phyloP scores from a whole-genome alignment of 2,797 vertebrate genomes.

The Sebastolobus alascanus region DNA sequence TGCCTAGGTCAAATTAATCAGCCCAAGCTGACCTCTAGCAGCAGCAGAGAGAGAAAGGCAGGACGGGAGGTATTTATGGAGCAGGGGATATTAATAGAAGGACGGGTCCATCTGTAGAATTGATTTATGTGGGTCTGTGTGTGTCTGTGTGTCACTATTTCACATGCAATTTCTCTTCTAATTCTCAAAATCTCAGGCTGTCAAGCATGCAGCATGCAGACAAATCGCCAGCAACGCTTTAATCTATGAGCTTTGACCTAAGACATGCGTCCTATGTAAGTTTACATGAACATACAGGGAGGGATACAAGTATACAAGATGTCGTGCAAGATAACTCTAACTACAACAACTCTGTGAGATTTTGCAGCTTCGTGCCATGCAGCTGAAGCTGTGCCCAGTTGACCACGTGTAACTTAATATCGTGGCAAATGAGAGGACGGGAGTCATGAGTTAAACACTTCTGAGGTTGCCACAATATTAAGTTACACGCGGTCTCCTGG shows the following conservation, averaged over 20 bases:
- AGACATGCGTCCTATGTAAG: neutral
- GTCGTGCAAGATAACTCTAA: neutral
- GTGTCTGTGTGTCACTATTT: constrained; percentile 28
- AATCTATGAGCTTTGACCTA: neutral
- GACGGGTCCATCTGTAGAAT: constrained; percentile 67
- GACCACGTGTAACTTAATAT: neutral
- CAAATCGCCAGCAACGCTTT: neutral
- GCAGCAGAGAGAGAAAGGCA: constrained; percentile 45
- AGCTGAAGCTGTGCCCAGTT: neutral
- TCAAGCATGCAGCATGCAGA: neutral
- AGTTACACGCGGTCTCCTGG: neutral
- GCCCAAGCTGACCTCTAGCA: constrained; percentile 63
- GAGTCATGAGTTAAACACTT: neutral
- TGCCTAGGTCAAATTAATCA: constrained; percentile 76
- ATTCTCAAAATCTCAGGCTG: neutral
- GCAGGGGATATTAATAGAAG: constrained; percentile 77
- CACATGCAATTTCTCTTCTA: neutral
- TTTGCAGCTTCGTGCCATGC: neutral
- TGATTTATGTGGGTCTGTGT: constrained; percentile 62
- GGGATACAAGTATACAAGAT: neutral
- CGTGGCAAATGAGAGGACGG: neutral
- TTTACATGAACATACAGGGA: neutral
- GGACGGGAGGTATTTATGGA: constrained; percentile 77
- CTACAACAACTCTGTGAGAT: neutral
- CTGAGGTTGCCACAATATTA: neutral